Evolutionary conservation across 2,888 invertebrate species (phyloP).

Genomic region (Acheta domesticus): DNA sequence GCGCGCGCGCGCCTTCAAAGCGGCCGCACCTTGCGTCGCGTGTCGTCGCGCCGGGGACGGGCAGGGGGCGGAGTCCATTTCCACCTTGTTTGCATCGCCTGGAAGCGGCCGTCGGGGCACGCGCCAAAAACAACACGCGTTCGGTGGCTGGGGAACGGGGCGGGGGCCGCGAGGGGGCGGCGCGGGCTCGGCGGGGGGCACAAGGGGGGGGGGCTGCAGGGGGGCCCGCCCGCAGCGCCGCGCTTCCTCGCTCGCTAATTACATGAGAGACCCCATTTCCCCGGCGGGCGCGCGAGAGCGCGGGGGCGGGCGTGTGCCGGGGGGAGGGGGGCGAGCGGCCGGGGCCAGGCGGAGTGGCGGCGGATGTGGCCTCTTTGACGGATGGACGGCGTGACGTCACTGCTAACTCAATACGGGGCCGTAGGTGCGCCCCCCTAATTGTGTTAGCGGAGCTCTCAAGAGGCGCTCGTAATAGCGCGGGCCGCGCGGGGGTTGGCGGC

Average conservation of each 20-base stretch:
- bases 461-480: neutral
- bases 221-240: neutral
- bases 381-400: constrained; percentile 9
- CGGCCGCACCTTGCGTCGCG: too few species aligned
- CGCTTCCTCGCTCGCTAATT: neutral
- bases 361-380: neutral
- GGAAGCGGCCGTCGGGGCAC: too few species aligned
- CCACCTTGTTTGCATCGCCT: too few species aligned
- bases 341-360: neutral
- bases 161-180: neutral
- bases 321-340: too few species aligned
- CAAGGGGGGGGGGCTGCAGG: neutral
- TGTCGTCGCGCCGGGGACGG: too few species aligned
- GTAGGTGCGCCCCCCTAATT: neutral
- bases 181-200: neutral
- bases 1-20: too few species aligned
- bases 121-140: neutral
- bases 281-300: neutral
- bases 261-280: neutral
- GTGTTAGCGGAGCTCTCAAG: constrained; percentile 1
- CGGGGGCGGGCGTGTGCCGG: too few species aligned
- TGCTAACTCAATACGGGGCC: constrained; percentile 18
- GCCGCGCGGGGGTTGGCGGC: neutral
- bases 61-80: too few species aligned
- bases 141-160: neutral